Percentiles rank a stretch among this genome's conserved stretches.
Conservation (phyloP, 1,140 invertebrate genomes). For the Zaprionus gabonicus region DNA sequence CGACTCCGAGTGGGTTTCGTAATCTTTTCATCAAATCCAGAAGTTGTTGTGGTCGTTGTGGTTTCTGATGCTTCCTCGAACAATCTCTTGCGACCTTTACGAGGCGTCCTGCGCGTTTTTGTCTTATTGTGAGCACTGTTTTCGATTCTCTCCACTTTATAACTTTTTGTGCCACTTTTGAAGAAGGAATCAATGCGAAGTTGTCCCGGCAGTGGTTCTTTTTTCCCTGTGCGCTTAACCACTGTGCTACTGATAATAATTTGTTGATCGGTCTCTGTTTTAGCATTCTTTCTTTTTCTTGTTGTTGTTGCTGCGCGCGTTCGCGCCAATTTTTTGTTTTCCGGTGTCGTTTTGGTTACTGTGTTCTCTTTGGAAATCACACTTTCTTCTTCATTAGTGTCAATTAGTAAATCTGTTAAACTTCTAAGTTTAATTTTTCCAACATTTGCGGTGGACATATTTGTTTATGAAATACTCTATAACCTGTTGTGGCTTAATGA, state of each 20-base stretch:
- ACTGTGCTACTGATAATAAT: slow-evolving; percentile 22
- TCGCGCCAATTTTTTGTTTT: slow-evolving; percentile 51
- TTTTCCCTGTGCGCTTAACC: slow-evolving; percentile 53
- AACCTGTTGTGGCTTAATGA: slow-evolving; percentile 3
- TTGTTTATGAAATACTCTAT: neutral
- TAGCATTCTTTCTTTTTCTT: slow-evolving; percentile 38
- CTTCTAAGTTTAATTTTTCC: slow-evolving; percentile 58
- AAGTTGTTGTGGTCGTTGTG: neutral
- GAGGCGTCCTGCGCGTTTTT: slow-evolving; percentile 10
- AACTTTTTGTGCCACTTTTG: slow-evolving; percentile 64
- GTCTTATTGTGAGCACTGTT: neutral
- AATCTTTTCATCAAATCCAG: neutral
- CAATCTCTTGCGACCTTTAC: slow-evolving; percentile 62
- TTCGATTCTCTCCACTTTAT: slow-evolving; percentile 37
- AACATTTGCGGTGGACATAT: slow-evolving; percentile 27
- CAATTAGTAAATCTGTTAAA: slow-evolving; percentile 40
- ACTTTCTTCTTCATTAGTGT: neutral
- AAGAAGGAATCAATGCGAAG: slow-evolving; percentile 71
- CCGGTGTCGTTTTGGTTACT: slow-evolving; percentile 33
- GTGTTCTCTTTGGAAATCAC: neutral
- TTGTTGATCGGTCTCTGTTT: neutral
- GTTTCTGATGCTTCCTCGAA: slow-evolving; percentile 49
- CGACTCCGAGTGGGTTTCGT: slow-evolving; percentile 29
- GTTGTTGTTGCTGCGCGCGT: slow-evolving; percentile 57
- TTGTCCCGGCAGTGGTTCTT: slow-evolving; percentile 61